phyloP scores from a whole-genome alignment of 2,888 invertebrate genomes.

The Ligdia adustata region DNA sequence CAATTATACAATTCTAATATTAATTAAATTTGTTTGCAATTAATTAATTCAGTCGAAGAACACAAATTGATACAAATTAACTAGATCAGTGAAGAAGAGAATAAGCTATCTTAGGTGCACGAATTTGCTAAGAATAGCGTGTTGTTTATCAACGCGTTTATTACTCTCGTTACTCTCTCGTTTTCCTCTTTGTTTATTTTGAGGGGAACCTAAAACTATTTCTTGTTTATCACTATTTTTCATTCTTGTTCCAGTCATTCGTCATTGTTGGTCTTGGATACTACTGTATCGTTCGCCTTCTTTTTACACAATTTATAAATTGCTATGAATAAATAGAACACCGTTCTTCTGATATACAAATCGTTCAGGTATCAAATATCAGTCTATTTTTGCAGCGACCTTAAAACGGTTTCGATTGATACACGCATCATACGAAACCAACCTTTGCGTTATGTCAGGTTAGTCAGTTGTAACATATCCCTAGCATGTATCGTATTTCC shows the following conservation, averaged over 20 bases:
- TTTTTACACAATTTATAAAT: too few species aligned
- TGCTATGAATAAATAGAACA: too few species aligned
- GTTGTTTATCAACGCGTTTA: constrained; percentile 17
- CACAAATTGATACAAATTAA: too few species aligned
- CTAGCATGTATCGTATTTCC: constrained; percentile 45
- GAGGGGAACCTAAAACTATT: constrained; percentile 29
- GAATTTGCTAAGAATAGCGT: constrained; percentile 11
- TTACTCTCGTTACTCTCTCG: constrained; percentile 10
- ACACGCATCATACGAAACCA: constrained; percentile 1
- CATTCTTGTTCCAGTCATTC: constrained; percentile 12
- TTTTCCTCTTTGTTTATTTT: constrained; percentile 27
- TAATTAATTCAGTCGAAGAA: neutral
- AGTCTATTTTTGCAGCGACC: constrained; percentile 27
- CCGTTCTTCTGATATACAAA: constrained; percentile 12
- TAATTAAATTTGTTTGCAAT: neutral
- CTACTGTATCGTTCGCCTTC: too few species aligned
- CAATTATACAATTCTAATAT: neutral
- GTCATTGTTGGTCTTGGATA: constrained; percentile 9
- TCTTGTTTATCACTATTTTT: constrained; percentile 22
- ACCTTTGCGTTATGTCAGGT: constrained; percentile 16
- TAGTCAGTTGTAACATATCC: constrained; percentile 31
- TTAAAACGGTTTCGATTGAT: constrained; percentile 25
- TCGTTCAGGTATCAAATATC: constrained; percentile 20
- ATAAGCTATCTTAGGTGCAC: neutral
- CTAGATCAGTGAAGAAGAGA: neutral